Conservation (phyloP, 2,113 vertebrate species). For the Diglossa brunneiventris region DNA sequence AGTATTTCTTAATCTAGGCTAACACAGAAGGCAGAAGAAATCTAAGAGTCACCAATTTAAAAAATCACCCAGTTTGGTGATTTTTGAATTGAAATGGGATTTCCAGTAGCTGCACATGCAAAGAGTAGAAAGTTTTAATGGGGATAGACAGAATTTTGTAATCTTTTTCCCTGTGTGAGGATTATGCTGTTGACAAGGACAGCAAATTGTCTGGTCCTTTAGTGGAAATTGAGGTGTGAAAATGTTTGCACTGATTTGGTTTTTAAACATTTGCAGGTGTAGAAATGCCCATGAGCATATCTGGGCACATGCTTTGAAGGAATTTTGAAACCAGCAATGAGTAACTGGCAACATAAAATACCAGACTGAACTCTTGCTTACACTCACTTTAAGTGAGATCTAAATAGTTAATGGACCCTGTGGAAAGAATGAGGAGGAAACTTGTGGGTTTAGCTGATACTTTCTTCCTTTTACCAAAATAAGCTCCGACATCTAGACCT, state of each 20-base stretch:
- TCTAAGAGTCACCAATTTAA: neutral
- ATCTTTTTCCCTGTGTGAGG: neutral
- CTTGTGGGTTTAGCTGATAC: neutral
- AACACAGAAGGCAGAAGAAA: neutral
- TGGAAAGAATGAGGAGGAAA: neutral
- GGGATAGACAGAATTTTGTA: neutral
- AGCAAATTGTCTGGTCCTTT: neutral
- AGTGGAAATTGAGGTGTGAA: neutral
- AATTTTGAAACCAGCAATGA: neutral
- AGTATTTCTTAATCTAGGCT: neutral
- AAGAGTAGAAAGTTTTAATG: neutral
- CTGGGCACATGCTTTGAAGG: neutral
- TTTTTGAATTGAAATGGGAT: neutral
- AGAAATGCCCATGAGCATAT: neutral
- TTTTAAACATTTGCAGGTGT: neutral
- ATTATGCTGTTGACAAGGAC: neutral
- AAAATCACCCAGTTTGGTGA: neutral
- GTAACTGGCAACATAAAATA: neutral
- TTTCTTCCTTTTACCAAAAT: neutral
- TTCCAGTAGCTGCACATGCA: neutral
- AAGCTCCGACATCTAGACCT: neutral
- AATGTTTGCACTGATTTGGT: neutral
- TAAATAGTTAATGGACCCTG: neutral
- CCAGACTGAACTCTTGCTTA: neutral
- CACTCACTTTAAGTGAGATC: neutral